phyloP scores from a whole-genome alignment of 2,113 vertebrate genomes.

The Camelus bactrianus region DNA sequence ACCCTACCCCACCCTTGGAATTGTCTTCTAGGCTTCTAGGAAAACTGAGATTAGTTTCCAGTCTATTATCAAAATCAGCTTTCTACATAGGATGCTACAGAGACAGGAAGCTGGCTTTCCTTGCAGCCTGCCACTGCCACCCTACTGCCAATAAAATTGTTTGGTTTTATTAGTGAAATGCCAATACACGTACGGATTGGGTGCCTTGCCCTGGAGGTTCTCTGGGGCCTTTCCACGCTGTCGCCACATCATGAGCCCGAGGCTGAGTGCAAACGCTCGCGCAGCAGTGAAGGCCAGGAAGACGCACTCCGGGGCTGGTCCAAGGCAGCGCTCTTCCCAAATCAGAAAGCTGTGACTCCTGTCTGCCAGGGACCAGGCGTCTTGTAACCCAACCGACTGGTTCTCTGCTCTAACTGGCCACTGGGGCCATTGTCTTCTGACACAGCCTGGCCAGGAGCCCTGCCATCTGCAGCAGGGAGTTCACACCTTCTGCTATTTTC shows the following conservation, averaged over 20 bases:
- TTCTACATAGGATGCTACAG: neutral
- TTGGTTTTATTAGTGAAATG: conserved; percentile 27
- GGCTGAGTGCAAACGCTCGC: neutral
- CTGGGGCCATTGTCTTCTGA: conserved; percentile 91
- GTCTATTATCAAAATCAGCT: neutral
- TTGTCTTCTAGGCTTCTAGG: neutral
- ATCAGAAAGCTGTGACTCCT: neutral
- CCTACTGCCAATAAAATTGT: neutral
- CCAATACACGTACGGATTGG: neutral
- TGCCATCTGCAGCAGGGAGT: conserved; percentile 97
- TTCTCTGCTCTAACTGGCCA: conserved; percentile 86
- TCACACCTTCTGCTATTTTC: conserved; percentile 96
- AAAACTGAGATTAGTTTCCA: neutral
- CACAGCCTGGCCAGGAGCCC: conserved; percentile 95
- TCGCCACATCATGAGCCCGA: neutral
- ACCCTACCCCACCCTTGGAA: neutral
- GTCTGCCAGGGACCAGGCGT: neutral
- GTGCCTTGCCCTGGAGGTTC: neutral
- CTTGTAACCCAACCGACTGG: accelerated
- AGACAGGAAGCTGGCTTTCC: neutral
- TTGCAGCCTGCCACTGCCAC: neutral
- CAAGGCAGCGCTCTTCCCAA: accelerated
- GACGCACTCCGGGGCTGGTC: accelerated
- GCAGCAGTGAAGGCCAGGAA: neutral
- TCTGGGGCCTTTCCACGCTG: neutral